Conservation (phyloP, 1,140 invertebrate genomes). For the Macrotrachela quadricornifera region DNA sequence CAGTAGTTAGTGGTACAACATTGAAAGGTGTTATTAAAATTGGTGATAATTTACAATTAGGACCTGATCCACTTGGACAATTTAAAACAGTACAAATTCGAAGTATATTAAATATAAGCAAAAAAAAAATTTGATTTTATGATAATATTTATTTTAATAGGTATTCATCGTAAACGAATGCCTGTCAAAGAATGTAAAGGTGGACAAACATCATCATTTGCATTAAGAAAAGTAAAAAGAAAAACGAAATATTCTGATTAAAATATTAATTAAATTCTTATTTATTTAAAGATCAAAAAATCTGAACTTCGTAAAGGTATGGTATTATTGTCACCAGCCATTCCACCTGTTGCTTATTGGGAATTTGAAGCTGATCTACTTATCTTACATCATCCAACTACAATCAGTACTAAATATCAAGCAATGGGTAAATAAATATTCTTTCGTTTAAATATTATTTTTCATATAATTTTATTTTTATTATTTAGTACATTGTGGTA, state of each 20-base stretch:
- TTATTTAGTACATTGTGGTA: constrained; percentile 55
- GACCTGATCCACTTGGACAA: constrained; percentile 75
- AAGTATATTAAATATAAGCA: no score
- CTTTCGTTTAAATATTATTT: not conserved
- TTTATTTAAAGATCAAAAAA: constrained; percentile 47
- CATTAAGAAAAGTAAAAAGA: constrained; percentile 62
- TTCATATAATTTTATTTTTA: constrained; percentile 23
- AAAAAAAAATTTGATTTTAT: no score
- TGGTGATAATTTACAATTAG: constrained; percentile 74
- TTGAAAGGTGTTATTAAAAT: constrained; percentile 69
- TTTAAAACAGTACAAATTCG: constrained; percentile 78
- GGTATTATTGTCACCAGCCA: constrained; percentile 76
- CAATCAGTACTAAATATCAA: constrained; percentile 91
- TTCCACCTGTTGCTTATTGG: constrained; percentile 91
- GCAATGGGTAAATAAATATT: constrained; percentile 60
- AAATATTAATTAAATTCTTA: no score
- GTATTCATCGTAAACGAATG: constrained; percentile 92
- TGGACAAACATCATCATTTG: constrained; percentile 92
- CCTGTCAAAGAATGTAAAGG: constrained; percentile 76
- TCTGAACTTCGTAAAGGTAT: constrained; percentile 93
- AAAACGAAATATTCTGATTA: not conserved
- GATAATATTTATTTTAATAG: constrained; percentile 23
- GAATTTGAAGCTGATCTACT: constrained; percentile 96
- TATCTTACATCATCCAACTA: constrained; percentile 93
- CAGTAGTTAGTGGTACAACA: constrained; percentile 85